Conservation (phyloP, 1,140 invertebrate genomes). For the Pseudomyrmex pallidus region DNA sequence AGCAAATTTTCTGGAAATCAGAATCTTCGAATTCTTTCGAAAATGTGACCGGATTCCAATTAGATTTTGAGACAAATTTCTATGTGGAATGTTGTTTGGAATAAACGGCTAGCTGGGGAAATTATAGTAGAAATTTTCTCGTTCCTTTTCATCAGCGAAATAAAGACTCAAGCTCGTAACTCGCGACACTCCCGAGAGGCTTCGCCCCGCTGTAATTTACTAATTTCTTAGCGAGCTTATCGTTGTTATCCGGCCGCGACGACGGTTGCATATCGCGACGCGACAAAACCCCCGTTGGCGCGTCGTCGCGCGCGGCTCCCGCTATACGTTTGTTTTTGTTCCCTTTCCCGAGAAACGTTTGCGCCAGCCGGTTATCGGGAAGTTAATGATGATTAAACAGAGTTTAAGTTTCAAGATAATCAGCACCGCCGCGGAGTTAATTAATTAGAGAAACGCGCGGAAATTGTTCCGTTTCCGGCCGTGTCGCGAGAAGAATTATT, state of each 20-base stretch:
- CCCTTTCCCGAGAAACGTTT: conserved; percentile 21
- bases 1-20: no score
- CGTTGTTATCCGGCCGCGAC: conserved; percentile 11
- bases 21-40: no score
- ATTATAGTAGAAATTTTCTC: neutral
- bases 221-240: conserved; percentile 49
- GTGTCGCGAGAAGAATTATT: neutral
- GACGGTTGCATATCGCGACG: conserved; percentile 26
- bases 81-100: neutral
- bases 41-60: no score
- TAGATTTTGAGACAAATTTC: no score
- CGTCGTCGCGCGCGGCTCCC: neutral
- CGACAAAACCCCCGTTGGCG: neutral
- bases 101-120: neutral
- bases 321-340: conserved; percentile 16
- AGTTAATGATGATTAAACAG: conserved; percentile 54
- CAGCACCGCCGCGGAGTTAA: conserved; percentile 11
- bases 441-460: conserved; percentile 18
- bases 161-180: conserved; percentile 2
- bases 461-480: no score
- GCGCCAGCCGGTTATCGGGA: neutral
- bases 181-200: neutral
- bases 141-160: neutral
- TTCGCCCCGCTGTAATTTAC: conserved; percentile 42
- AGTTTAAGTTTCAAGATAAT: conserved; percentile 41